Evolutionary conservation across 2,888 invertebrate genomes (phyloP).

Genomic region (Parochlus steinenii): DNA sequence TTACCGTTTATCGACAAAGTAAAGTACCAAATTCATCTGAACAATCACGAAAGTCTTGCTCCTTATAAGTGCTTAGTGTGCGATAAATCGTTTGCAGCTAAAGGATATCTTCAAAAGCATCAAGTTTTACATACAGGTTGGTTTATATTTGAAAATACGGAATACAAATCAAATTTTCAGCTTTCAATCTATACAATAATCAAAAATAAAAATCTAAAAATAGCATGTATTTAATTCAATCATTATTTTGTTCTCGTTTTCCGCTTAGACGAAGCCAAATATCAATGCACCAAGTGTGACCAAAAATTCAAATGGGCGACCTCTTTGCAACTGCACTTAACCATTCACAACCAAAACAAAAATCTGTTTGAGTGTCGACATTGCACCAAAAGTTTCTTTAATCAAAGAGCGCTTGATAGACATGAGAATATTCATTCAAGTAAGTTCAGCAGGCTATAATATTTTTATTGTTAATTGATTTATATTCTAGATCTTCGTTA

Average conservation of each 20-base stretch:
- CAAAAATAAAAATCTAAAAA: no score
- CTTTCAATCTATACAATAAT: no score
- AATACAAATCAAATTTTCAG: no score
- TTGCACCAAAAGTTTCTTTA: constrained; percentile 49
- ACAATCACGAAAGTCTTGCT: not conserved
- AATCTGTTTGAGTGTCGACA: constrained; percentile 41
- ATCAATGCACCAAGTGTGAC: constrained; percentile 2
- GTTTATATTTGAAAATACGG: not conserved
- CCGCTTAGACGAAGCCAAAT: constrained; percentile 3
- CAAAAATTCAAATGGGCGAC: constrained; percentile 11
- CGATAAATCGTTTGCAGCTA: constrained; percentile 1
- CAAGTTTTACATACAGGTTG: constrained; percentile 8
- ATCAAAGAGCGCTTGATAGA: constrained; percentile 48
- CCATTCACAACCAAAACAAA: constrained; percentile 1
- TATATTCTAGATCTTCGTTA: not conserved
- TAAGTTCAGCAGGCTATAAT: no score
- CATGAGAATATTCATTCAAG: constrained; percentile 53
- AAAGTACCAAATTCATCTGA: constrained; percentile 4
- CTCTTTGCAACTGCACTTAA: constrained; percentile 1
- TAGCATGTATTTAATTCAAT: no score
- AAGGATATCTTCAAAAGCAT: constrained; percentile 6
- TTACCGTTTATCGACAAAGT: constrained; percentile 2
- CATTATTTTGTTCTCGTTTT: not conserved
- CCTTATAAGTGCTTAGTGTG: not conserved
- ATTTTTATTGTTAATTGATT: not conserved